Base-by-base conservation (phyloP, 2,113 vertebrate species). In the Lamprologus lemairii region DNA sequence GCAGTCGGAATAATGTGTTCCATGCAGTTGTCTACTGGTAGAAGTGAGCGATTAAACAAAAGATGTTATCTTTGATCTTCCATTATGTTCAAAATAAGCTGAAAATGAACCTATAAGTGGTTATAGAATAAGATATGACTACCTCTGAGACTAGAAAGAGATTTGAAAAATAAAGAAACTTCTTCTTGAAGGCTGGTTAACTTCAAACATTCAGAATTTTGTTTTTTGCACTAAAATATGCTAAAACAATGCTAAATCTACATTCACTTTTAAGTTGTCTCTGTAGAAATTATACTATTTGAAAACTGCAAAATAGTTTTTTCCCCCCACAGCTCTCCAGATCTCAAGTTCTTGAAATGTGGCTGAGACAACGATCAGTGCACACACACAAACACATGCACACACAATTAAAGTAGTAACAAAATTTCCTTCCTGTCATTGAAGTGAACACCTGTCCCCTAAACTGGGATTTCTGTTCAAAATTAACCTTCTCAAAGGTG, bases 371-470 rank as follows among this genome's bases (percentile, higher is more conserved):
- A 45, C 2, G 4, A 73, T 16, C 68, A 26, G 68, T 73, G 37
- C 35, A 63, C 58, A n/a, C 31, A 35, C 60, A 37, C 60, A 65
- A n/a, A 65, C 60, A 37, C 31, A 65, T 10, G 17, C 19, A n/a
- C 60, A 21, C 60, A 68, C 33, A 37, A 68, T 68, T 4, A 21
- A 68, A 68, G 33, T 68, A 37, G 2, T 42, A 73, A 73, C 79
- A 80, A 84, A 82, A 75, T 86, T 9, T 73, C 14, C 49, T 14
- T 79, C 7, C 49, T 73, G 42, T 89, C 87, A 90, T 85, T 88
- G 57, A 90, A 82, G 55, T 57, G 23, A 92, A 88, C 86, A 68
- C 54, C 78, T 85, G 60, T 85, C 86, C 63, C 17, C 81, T 65
- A 85, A 90, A 80, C 42, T 65, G 57, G n/a, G 12, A 63, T 35